Evolutionary conservation across 2,888 invertebrate genomes (phyloP), one percentile per base, ranked within the genome.

Genomic region (Mesorhabditis spiculigera): DNA sequence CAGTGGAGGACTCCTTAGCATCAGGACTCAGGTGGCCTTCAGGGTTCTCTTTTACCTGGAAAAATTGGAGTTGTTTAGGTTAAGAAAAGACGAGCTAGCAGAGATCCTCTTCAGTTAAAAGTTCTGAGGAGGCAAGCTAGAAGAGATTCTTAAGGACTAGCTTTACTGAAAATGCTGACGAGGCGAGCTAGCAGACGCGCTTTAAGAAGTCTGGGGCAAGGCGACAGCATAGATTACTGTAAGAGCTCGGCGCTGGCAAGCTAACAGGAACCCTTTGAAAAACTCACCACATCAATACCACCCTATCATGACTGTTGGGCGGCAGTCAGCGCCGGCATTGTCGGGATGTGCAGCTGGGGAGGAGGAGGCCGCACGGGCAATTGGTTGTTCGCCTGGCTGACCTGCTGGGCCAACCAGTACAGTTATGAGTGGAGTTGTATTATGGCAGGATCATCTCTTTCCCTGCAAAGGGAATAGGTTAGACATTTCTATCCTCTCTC

Each of bases 381-480:
- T 76, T 77, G 16, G 75, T 75, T 58, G 82, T 58, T 44, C 42
- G 28, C 16, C 50, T 13, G 69, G 42, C 28, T 58, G 41, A 64
- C 42, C 70, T 68, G 43, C 70, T 68, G 43, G 70, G 61, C 61
- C 68, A 50, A 66, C 45, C 58, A 45, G 43, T 68, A 50, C 45
- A 62, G 61, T 68, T 77, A n/a, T 68, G 43, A 82, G 65, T 66
- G 83, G 83, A 6, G 71, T 71, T 72, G 82, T 71, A 66, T 77
- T 80, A 71, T 84, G 83, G 3, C 75, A n/a, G 73, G 63, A 81
- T 68, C 71, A 82, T 73, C 43, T 83, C 83, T 42, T 84, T n/a
- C n/a, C n/a, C n/a, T 75, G 71, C 42, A 63, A 63, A n/a, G 2
- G 58, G 8, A 10, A 13, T n/a, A 10, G 2, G n/a, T 13, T 50